Conservation (phyloP, 2,797 vertebrate genomes). For the Anomalospiza imberbis region DNA sequence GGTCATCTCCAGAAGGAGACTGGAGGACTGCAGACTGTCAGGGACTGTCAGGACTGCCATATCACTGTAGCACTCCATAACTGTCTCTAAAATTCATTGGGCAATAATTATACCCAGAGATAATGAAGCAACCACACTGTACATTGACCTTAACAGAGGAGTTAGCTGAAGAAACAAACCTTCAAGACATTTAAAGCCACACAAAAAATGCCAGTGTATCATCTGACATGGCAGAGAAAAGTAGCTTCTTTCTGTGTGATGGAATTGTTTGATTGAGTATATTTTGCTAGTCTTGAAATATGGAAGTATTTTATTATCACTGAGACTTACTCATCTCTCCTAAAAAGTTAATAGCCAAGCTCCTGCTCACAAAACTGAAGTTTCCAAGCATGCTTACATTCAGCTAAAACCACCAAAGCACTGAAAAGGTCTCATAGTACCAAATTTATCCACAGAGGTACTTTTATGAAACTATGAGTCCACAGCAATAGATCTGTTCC, state of each 20-base stretch:
- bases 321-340: background rate
- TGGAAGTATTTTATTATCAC: background rate
- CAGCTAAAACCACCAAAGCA: background rate
- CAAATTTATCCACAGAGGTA: background rate
- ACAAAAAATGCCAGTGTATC: background rate
- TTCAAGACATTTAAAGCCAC: background rate
- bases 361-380: background rate
- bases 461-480: background rate
- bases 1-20: background rate
- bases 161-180: background rate
- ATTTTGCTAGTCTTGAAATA: background rate
- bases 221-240: background rate
- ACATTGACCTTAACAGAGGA: background rate
- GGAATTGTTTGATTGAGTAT: background rate
- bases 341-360: background rate
- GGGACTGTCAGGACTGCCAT: background rate
- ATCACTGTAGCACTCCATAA: background rate
- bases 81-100: background rate
- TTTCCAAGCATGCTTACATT: background rate
- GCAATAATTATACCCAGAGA: background rate
- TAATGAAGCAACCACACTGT: background rate
- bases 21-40: background rate
- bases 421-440: background rate
- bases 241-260: background rate
- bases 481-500: background rate